phyloP scores from a whole-genome alignment of 2,113 vertebrate species.

The Cyprinus carpio region DNA sequence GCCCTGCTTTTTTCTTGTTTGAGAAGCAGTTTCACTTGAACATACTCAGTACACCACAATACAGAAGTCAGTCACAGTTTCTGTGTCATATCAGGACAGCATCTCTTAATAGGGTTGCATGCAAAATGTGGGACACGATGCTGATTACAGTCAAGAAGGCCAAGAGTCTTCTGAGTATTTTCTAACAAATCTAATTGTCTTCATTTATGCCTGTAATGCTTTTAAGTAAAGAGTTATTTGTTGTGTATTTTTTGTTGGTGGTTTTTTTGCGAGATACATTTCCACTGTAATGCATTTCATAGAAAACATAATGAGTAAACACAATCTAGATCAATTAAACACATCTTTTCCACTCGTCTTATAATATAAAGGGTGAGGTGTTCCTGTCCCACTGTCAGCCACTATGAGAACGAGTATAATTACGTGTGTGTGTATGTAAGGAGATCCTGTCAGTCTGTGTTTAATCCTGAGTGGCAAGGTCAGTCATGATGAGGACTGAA shows the following conservation, averaged over 20 bases:
- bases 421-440: neutral
- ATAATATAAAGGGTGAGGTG: neutral
- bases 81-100: neutral
- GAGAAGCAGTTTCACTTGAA: neutral
- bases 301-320: neutral
- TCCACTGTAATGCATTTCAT: neutral
- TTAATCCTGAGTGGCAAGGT: conserved; percentile 30
- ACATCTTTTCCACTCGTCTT: neutral
- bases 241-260: neutral
- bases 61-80: neutral
- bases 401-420: neutral
- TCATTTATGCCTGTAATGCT: neutral
- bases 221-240: neutral
- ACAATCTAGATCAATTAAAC: neutral
- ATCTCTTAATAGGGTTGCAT: neutral
- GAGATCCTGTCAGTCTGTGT: conserved; percentile 15
- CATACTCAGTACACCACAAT: neutral
- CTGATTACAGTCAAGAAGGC: neutral
- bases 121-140: neutral
- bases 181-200: neutral
- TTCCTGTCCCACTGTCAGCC: neutral
- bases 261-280: neutral
- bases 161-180: neutral
- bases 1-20: neutral
- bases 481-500: conserved; percentile 58